Evolutionary conservation across 1,140 invertebrate species (phyloP).

Genomic region (Saccostrea glomerata): DNA sequence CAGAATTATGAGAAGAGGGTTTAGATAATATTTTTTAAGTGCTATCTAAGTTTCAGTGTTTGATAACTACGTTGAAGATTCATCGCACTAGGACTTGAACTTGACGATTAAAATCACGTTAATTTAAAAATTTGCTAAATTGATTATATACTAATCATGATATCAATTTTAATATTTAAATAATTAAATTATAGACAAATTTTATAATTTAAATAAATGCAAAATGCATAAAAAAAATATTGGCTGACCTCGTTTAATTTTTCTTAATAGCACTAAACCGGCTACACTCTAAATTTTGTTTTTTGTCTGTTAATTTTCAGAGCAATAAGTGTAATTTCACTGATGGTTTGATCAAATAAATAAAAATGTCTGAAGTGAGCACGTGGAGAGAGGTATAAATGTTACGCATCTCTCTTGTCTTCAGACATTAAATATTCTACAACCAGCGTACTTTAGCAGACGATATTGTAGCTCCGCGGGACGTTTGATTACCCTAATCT

Average conservation of each 20-base stretch:
- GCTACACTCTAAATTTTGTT: not conserved
- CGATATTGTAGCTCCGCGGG: conserved; percentile 24
- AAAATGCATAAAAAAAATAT: not conserved
- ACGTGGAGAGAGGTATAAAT: not conserved
- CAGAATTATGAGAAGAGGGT: too few species aligned
- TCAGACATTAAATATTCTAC: conserved; percentile 24
- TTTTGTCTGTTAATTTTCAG: not conserved
- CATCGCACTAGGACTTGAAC: too few species aligned
- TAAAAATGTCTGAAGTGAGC: not conserved
- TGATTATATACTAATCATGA: too few species aligned
- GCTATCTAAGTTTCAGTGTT: too few species aligned
- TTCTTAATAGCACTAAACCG: not conserved
- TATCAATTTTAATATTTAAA: too few species aligned
- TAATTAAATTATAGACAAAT: too few species aligned
- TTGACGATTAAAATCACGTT: too few species aligned
- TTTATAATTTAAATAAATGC: too few species aligned
- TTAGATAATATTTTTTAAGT: too few species aligned
- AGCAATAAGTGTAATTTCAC: conserved; percentile 7
- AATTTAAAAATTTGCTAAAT: too few species aligned
- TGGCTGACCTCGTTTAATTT: not conserved
- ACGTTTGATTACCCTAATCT: conserved; percentile 31
- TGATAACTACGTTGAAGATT: too few species aligned
- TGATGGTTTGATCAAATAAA: conserved; percentile 29
- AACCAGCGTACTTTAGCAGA: conserved; percentile 17
- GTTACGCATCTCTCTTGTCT: conserved; percentile 9